Conservation (phyloP, 1,140 invertebrate species). For the Polyergus mexicanus region DNA sequence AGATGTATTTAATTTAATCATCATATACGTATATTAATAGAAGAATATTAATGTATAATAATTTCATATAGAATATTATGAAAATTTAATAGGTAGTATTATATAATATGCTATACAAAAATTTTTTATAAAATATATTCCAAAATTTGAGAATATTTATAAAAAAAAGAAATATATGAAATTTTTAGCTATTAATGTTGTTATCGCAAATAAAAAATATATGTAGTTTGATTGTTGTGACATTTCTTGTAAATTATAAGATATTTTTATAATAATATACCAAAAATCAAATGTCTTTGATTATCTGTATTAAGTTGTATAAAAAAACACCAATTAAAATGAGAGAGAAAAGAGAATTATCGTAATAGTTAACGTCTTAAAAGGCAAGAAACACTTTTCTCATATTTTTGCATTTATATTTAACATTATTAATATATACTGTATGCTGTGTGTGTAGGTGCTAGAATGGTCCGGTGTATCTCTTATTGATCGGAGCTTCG, state of each 20-base stretch:
- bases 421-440: slow-evolving; percentile 7
- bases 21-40: neutral
- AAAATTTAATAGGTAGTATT: no score
- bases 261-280: neutral
- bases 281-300: neutral
- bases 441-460: slow-evolving; percentile 85
- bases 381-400: neutral
- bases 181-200: no score
- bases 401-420: neutral
- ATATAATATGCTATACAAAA: no score
- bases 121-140: no score
- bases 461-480: slow-evolving; percentile 95
- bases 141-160: no score
- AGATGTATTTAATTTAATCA: neutral
- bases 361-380: neutral
- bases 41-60: no score
- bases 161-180: no score
- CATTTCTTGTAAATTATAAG: neutral
- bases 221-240: neutral
- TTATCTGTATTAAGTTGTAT: neutral
- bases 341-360: no score
- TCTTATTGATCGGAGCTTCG: slow-evolving; percentile 95
- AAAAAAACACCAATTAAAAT: neutral
- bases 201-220: neutral
- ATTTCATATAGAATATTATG: no score